These are phyloP conservation scores for Oncorhynchus gorbuscha DNA, from an alignment of 2,113 vertebrate genomes.

Conservation along the genomic window DNA sequence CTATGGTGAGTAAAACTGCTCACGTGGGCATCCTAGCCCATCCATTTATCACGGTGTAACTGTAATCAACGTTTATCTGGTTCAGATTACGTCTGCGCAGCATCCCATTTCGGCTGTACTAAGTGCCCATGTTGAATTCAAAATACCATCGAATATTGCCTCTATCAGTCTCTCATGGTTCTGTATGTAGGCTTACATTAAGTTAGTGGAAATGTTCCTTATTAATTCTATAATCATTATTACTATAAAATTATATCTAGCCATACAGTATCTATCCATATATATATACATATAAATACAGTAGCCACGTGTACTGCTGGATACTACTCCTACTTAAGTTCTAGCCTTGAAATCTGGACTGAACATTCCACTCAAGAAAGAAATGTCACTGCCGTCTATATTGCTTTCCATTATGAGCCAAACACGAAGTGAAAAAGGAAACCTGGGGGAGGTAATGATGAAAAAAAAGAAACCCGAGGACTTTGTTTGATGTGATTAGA, in stretches of 20 bases:
- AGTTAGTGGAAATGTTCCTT: too few species aligned
- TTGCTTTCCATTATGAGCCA: slow-evolving; percentile 41
- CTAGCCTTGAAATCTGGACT: too few species aligned
- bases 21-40: slow-evolving; percentile 57
- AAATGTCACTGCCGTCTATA: slow-evolving; percentile 27
- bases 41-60: slow-evolving; percentile 65
- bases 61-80: slow-evolving; percentile 72
- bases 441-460: slow-evolving; percentile 15
- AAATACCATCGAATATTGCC: slow-evolving; percentile 23
- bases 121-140: slow-evolving; percentile 52
- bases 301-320: too few species aligned
- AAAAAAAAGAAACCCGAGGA: slow-evolving; percentile 55
- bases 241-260: neutral
- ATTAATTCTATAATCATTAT: slow-evolving; percentile 6
- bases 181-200: too few species aligned
- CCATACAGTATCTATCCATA: too few species aligned
- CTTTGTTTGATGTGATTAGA: slow-evolving; percentile 62
- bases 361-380: slow-evolving; percentile 43
- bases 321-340: too few species aligned
- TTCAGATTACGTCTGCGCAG: slow-evolving; percentile 60
- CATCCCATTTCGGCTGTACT: slow-evolving; percentile 55
- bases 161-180: neutral
- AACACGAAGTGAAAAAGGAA: slow-evolving; percentile 47
- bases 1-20: slow-evolving; percentile 66
- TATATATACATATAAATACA: too few species aligned